phyloP scores from a whole-genome alignment of 1,140 invertebrate species.

The Drosophila orosa region DNA sequence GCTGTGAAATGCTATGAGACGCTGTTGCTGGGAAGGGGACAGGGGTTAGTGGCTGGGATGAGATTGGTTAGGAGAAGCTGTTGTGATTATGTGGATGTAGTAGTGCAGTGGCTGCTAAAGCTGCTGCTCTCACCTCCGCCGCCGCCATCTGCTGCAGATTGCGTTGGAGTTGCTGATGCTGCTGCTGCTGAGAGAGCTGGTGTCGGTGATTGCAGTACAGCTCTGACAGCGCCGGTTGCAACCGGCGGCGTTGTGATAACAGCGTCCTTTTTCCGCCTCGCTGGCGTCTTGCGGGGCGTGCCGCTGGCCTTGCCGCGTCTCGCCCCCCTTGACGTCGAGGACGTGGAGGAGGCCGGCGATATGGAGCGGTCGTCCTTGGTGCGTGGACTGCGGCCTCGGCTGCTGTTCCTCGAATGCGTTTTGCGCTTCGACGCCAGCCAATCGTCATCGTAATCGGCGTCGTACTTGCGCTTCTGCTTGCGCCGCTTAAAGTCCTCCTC shows the following conservation, averaged over 20 bases:
- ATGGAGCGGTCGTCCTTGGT: constrained; percentile 78
- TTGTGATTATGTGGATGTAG: constrained; percentile 49
- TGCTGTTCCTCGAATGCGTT: constrained; percentile 64
- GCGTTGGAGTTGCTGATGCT: constrained; percentile 27
- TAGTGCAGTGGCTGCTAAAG: constrained; percentile 56
- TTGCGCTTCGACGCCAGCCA: constrained; percentile 71
- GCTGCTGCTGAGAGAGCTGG: constrained; percentile 20
- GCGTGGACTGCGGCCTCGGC: constrained; percentile 72
- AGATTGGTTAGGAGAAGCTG: constrained; percentile 21
- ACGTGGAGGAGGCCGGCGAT: constrained; percentile 78
- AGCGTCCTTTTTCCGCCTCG: constrained; percentile 69
- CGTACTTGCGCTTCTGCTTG: constrained; percentile 73
- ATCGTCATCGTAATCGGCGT: constrained; percentile 83
- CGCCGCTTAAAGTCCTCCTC: constrained; percentile 81
- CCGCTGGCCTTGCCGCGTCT: constrained; percentile 47
- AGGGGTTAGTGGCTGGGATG: constrained; percentile 19
- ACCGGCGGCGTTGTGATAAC: constrained; percentile 7
- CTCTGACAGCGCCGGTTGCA: constrained; percentile 1
- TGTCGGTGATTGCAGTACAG: background rate
- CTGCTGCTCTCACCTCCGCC: constrained; percentile 71
- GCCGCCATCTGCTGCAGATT: constrained; percentile 19
- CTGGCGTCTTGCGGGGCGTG: constrained; percentile 75
- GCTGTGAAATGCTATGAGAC: constrained; percentile 16
- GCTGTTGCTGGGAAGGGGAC: constrained; percentile 18
- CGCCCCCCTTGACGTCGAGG: constrained; percentile 64